Evolutionary conservation across 2,113 vertebrate species (phyloP).

Genomic region (Eira barbara): DNA sequence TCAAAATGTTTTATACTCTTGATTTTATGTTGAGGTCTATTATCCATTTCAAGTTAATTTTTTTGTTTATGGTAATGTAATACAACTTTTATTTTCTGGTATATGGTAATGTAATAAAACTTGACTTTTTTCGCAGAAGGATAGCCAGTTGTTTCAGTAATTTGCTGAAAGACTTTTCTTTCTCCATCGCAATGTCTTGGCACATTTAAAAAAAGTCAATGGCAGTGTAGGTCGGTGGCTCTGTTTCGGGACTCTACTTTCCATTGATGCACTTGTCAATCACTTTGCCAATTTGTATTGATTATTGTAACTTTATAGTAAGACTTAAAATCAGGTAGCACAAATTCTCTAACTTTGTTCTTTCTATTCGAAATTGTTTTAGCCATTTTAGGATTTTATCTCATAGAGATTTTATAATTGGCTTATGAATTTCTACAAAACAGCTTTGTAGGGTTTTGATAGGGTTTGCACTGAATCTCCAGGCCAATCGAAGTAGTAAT

Average conservation of each 20-base stretch:
- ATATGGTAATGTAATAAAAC: no score
- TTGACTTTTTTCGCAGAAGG: neutral
- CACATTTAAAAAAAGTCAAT: neutral
- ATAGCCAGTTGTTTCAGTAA: neutral
- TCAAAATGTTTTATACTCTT: no score
- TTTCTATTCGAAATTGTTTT: neutral
- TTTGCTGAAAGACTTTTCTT: neutral
- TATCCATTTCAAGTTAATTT: neutral
- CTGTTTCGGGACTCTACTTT: neutral
- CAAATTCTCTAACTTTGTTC: neutral
- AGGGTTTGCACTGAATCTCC: neutral
- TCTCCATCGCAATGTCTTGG: neutral
- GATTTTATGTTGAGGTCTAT: neutral
- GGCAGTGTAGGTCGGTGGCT: neutral
- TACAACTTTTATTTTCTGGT: neutral
- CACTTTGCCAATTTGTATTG: neutral
- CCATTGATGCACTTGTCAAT: neutral
- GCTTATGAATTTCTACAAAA: neutral
- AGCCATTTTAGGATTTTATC: neutral
- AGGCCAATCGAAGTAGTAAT: neutral
- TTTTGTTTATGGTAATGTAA: neutral
- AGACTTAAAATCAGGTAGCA: neutral
- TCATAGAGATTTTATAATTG: neutral
- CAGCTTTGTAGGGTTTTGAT: neutral
- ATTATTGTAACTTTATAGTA: neutral